Percentiles rank a stretch among this genome's conserved stretches.
These are phyloP conservation scores for Mus pahari DNA, from an alignment of 2,113 vertebrate species.

Conservation along the genomic window DNA sequence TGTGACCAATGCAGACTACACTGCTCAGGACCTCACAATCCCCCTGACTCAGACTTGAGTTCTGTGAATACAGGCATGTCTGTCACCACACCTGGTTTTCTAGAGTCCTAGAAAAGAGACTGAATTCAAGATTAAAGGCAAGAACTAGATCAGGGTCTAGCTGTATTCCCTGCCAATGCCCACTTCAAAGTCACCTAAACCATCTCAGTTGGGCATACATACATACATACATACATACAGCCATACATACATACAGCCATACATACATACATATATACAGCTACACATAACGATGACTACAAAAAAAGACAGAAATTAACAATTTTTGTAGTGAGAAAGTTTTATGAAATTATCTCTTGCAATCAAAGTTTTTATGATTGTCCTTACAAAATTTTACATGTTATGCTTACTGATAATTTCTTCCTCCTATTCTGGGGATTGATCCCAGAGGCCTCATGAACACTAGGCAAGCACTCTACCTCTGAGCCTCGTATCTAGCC, in stretches of 20 bases:
- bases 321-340: background rate
- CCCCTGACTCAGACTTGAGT: background rate
- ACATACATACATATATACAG: no score
- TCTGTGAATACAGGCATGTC: background rate
- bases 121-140: conserved; percentile 39
- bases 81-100: background rate
- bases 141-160: background rate
- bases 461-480: no score
- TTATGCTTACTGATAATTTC: background rate
- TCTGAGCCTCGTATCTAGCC: no score
- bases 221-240: no score
- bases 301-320: background rate
- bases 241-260: no score
- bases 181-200: background rate
- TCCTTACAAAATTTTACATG: background rate
- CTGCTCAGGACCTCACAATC: background rate
- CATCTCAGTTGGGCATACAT: background rate
- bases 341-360: background rate
- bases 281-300: background rate
- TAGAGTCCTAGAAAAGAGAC: background rate
- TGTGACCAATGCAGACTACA: background rate
- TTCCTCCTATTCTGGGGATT: background rate
- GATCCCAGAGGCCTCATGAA: background rate
- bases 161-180: background rate
- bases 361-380: background rate